These are phyloP conservation scores for Solea solea DNA, from an alignment of 2,113 vertebrate species.

Conservation along the genomic window DNA sequence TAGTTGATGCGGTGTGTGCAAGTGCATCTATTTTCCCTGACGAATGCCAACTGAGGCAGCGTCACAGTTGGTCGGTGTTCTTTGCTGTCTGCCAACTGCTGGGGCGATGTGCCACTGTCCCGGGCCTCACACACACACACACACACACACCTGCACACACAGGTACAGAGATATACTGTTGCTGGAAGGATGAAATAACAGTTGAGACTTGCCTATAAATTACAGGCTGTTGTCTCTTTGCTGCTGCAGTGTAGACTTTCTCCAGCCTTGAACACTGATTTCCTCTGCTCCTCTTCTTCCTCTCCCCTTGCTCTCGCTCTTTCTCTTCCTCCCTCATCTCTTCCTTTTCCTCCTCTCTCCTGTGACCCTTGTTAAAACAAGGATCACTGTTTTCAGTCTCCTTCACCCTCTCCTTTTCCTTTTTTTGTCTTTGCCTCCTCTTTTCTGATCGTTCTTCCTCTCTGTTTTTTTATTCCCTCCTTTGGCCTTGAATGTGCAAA, in stretches of 20 bases:
- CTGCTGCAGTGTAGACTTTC: slow-evolving; percentile 45
- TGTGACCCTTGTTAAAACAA: slow-evolving; percentile 24
- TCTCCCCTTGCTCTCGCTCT: background rate
- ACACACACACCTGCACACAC: slow-evolving; percentile 23
- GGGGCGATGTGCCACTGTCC: too few species aligned
- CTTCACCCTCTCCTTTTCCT: background rate
- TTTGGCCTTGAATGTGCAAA: slow-evolving; percentile 25
- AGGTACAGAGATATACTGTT: slow-evolving; percentile 32
- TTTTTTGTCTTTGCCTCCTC: slow-evolving; percentile 8
- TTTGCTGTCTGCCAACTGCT: too few species aligned
- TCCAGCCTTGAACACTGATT: slow-evolving; percentile 40
- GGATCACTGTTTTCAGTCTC: background rate
- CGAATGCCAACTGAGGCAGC: too few species aligned
- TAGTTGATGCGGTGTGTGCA: too few species aligned
- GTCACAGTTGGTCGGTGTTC: too few species aligned
- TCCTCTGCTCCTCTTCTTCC: slow-evolving; percentile 16
- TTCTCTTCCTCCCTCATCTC: slow-evolving; percentile 9
- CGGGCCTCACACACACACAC: background rate
- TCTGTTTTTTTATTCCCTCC: background rate
- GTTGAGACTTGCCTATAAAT: slow-evolving; percentile 58
- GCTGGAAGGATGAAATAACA: slow-evolving; percentile 34
- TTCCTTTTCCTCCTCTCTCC: slow-evolving; percentile 22
- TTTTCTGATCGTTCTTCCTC: slow-evolving; percentile 1
- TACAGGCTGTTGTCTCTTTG: slow-evolving; percentile 40
- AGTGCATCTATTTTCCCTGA: too few species aligned